Evolutionary conservation across 2,113 vertebrate genomes (phyloP), one percentile per base, ranked within the genome.

Genomic region (Pseudopipra pipra): DNA sequence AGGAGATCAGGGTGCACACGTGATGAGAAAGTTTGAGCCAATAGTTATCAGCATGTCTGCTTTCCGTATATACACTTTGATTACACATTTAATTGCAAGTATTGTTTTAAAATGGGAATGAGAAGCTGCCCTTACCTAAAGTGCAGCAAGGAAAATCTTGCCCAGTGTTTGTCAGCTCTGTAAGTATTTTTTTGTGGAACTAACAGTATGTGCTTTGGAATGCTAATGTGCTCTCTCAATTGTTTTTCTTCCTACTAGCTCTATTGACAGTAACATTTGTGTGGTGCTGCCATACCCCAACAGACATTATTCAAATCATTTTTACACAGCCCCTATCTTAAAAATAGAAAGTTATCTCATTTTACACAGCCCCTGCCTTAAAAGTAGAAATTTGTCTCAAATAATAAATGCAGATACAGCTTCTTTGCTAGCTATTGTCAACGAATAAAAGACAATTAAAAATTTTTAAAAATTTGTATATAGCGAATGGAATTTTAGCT

Each of bases 191-290:
- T 44, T 79, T 85, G 61, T 74, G 72, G 47, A 89, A 80, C 75
- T 74, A 83, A 47, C 19, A 56, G 19, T 41, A 52, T 85, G 65
- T 56, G 58, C 68, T 88, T 86, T 71, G 72, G 59, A 90, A 68
- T 74, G 55, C 47, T 92, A 89, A 95, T 54, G 20, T 61, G 52
- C 44, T 68, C 65, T 33, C 62, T 63, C 76, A 77, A 31, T 65
- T 92, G 73, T 84, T 97, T 94, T 89, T 85, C 35, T 90, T 87
- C 24, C 52, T 85, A 41, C 37, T 63, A 81, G 77, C 31, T 93
- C 52, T 78, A 86, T 33, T 83, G 85, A 88, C 82, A 90, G 54
- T 37, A 85, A 93, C 66, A 89, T 95, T 79, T 85, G 49, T 76
- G 66, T 62, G 78, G 41, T 47, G 62, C 25, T 68, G 55, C 24